Conservation (phyloP, 2,888 invertebrate genomes). For the Erannis defoliaria region DNA sequence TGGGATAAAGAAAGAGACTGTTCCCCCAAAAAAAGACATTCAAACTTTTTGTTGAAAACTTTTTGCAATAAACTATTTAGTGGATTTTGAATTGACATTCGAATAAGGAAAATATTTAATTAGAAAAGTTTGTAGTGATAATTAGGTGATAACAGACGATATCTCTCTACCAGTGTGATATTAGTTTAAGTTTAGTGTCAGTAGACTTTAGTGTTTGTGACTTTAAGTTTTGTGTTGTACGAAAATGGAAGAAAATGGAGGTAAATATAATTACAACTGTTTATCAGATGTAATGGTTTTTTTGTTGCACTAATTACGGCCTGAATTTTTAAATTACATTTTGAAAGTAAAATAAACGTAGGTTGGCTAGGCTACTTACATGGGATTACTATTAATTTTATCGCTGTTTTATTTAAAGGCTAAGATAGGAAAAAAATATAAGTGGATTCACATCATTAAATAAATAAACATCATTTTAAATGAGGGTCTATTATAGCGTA, state of each 20-base stretch:
- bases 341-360: too few relatives aligned
- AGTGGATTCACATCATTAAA: too few relatives aligned
- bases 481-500: too few relatives aligned
- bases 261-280: slow-evolving; percentile 56
- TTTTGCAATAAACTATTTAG: neutral
- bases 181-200: slow-evolving; percentile 69
- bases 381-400: too few relatives aligned
- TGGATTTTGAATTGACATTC: slow-evolving; percentile 4
- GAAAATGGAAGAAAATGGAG: slow-evolving; percentile 77
- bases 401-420: too few relatives aligned
- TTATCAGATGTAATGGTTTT: too few relatives aligned
- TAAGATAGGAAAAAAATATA: too few relatives aligned
- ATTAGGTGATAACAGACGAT: slow-evolving; percentile 40
- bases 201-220: slow-evolving; percentile 50
- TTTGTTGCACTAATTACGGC: too few relatives aligned
- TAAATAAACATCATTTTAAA: too few relatives aligned
- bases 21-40: slow-evolving; percentile 4
- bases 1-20: slow-evolving; percentile 66
- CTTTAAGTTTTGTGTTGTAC: slow-evolving; percentile 49
- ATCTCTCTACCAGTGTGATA: slow-evolving; percentile 71
- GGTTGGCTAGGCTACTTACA: too few relatives aligned
- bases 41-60: neutral
- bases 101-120: neutral
- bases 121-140: slow-evolving; percentile 30
- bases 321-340: too few relatives aligned